Evolutionary conservation across 2,888 invertebrate species (phyloP), one percentile per base, ranked within the genome.

Genomic region (Orthosia incerta): DNA sequence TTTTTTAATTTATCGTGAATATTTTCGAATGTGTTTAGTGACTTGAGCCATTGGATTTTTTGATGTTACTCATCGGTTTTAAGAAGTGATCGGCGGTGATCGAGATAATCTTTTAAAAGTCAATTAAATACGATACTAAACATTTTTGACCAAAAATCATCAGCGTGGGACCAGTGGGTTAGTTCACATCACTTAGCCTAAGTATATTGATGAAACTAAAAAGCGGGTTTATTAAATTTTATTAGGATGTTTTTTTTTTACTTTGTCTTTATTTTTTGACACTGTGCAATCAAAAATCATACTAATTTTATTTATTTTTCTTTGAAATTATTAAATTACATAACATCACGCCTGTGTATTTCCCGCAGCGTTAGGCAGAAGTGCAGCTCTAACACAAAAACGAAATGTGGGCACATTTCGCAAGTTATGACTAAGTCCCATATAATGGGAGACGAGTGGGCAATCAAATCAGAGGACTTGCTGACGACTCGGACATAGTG

Each of bases 1-100:
- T 90, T 92, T 92, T 93, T 93, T 93, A 92, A 94, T 94, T 93
- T 93, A 94, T 94, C 90, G 91, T 87, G 90, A 91, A 91, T 92
- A 91, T 91, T 91, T 87, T 90, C 88, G 87, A 87, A 89, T 90
- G 86, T 90, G 88, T 87, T 88, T 87, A 87, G 88, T 86, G 86
- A 79, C 83, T 82, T 84, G 85, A 83, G 83, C 79, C 84, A 83
- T 84, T 79, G 86, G 82, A 84, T 80, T 88, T 80, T 88, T 81
- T 88, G 85, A 89, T 87, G 89, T 89, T 90, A 87, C 84, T 90
- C 91, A 89, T 89, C 86, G 89, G 83, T 85, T 89, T 87, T 81
- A 79, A 88, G 90, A 89, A 89, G 84, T 83, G 87, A 89, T 87
- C 82, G 83, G 65, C 63, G 71, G 79, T 74, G 84, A 87, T 88